A percentile compares a stretch with the other conserved stretches of the same genome.
Conservation (phyloP, 2,888 invertebrate species). For the Pteria penguin region DNA sequence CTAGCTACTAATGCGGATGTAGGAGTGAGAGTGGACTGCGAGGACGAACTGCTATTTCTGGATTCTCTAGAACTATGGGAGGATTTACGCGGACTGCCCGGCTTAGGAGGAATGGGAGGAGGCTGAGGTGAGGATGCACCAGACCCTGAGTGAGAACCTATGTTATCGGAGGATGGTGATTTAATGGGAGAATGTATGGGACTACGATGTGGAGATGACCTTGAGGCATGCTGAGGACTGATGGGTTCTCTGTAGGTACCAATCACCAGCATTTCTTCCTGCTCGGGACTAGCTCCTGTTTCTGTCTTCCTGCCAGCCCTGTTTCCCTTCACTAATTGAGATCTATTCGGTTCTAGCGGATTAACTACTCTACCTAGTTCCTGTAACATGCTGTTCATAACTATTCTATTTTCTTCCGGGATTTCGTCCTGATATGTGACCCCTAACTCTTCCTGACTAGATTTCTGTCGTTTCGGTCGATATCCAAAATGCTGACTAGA, state of each 20-base stretch:
- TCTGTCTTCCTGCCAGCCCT: constrained; percentile 1
- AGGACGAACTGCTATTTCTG: constrained; percentile 64
- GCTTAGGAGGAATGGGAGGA: constrained; percentile 53
- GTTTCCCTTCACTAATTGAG: constrained; percentile 25
- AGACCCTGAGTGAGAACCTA: constrained; percentile 8
- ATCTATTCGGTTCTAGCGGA: constrained; percentile 53
- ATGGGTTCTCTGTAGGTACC: constrained; percentile 72
- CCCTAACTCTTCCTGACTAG: background rate
- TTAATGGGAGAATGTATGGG: constrained; percentile 41
- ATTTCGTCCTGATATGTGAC: constrained; percentile 53
- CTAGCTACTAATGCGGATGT: constrained; percentile 69
- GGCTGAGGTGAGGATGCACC: constrained; percentile 22
- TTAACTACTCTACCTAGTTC: constrained; percentile 64
- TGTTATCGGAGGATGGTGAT: constrained; percentile 20
- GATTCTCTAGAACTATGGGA: constrained; percentile 63
- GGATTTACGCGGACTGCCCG: constrained; percentile 56
- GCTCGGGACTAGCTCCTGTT: background rate
- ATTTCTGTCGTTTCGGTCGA: background rate
- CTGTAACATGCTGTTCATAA: constrained; percentile 63
- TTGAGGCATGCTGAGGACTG: constrained; percentile 43
- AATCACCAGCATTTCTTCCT: constrained; percentile 68
- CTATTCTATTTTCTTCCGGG: constrained; percentile 55
- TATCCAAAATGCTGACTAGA: background rate
- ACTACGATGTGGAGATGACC: constrained; percentile 51
- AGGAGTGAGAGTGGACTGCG: constrained; percentile 69